Evolutionary conservation across 1,140 invertebrate species (phyloP).

Genomic region (Marisa cornuarietis): DNA sequence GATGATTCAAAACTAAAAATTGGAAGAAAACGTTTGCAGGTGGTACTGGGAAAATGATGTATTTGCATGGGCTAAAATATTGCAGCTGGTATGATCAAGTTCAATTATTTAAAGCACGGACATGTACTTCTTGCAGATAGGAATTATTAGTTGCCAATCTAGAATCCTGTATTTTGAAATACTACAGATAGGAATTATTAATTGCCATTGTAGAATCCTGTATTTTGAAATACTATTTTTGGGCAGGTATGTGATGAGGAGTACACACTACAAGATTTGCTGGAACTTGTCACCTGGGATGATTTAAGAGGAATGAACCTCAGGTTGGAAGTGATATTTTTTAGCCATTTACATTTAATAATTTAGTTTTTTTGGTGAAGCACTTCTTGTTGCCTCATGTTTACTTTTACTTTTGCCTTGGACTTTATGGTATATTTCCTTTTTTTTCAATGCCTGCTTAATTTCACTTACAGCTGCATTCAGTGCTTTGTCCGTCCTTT

Average conservation of each 20-base stretch:
- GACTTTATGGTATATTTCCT: neutral
- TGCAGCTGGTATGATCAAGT: too few relatives aligned
- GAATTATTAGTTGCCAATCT: neutral
- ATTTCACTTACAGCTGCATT: neutral
- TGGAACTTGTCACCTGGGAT: slow-evolving; percentile 78
- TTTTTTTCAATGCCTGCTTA: neutral
- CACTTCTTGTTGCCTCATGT: neutral
- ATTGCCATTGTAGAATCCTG: neutral
- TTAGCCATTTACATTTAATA: neutral
- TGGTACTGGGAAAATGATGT: too few relatives aligned
- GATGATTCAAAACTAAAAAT: too few relatives aligned
- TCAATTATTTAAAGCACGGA: too few relatives aligned
- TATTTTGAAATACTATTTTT: neutral
- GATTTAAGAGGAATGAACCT: slow-evolving; percentile 80
- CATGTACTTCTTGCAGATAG: neutral
- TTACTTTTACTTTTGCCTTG: neutral
- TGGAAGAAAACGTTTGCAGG: too few relatives aligned
- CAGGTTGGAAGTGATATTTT: slow-evolving; percentile 68
- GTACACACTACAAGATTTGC: slow-evolving; percentile 81
- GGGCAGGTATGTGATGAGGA: slow-evolving; percentile 78
- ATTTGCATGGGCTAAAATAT: too few relatives aligned
- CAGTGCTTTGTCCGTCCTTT: neutral
- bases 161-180: too few relatives aligned
- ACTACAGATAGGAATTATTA: neutral
- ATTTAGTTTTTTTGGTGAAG: neutral